Conservation (phyloP, 1,140 invertebrate genomes). For the Diplogasteroides magnus region DNA sequence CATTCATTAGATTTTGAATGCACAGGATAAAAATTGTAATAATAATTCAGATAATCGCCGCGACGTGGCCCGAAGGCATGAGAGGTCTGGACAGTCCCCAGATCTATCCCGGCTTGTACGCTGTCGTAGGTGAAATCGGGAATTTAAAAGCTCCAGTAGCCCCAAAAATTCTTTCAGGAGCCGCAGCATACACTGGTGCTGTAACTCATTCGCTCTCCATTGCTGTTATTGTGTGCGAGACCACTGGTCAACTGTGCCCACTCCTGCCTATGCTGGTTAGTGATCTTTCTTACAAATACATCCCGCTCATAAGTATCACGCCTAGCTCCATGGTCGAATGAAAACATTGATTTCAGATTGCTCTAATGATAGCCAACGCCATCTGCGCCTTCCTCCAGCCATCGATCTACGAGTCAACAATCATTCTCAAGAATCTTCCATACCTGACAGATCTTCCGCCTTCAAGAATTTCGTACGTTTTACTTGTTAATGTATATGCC, state of each 20-base stretch:
- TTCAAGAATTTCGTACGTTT: conserved; percentile 43
- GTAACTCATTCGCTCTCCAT: too few relatives aligned
- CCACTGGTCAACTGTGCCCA: conserved; percentile 89
- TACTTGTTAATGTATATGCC: too few relatives aligned
- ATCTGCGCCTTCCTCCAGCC: conserved; percentile 84
- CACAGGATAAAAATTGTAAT: conserved; percentile 71
- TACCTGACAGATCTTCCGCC: conserved; percentile 70
- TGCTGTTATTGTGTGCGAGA: too few relatives aligned
- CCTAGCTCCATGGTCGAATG: too few relatives aligned
- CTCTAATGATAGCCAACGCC: conserved; percentile 86
- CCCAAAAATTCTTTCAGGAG: too few relatives aligned
- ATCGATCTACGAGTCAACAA: conserved; percentile 96
- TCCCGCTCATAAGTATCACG: too few relatives aligned
- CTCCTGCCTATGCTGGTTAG: conserved; percentile 89
- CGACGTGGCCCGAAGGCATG: conserved; percentile 77
- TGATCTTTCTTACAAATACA: too few relatives aligned
- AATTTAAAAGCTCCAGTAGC: too few relatives aligned
- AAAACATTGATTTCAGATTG: conserved; percentile 65
- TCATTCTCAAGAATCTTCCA: conserved; percentile 90
- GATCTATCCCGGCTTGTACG: conserved; percentile 76
- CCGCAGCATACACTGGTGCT: conserved; percentile 53
- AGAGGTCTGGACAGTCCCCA: conserved; percentile 62
- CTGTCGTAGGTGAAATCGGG: too few relatives aligned
- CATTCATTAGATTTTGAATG: too few relatives aligned
- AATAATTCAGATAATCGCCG: not conserved